Conservation (phyloP, 2,797 vertebrate genomes). For the Austrolebias charrua region DNA sequence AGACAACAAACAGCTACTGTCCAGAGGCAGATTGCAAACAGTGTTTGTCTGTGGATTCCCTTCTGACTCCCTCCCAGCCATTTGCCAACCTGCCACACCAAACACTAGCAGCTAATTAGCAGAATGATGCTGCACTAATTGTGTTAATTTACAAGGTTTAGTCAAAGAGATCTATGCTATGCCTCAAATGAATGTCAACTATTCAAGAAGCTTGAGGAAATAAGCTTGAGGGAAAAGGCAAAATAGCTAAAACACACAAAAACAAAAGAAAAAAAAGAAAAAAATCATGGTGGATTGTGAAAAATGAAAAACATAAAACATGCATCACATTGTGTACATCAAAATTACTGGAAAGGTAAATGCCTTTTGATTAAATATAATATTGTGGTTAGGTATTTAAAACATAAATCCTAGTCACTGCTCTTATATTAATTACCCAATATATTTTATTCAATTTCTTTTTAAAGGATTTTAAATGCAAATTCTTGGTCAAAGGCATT, state of each 20-base stretch:
- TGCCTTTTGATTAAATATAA: too few species aligned
- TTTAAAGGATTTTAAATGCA: neutral
- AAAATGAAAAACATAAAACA: neutral
- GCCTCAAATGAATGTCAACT: constrained; percentile 90
- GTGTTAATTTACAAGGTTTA: constrained; percentile 99
- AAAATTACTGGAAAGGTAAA: neutral
- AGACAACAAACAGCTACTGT: constrained; percentile 58
- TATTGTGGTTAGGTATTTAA: too few species aligned
- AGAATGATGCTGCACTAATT: constrained; percentile 98
- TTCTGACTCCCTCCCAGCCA: constrained; percentile 85
- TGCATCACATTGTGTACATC: neutral
- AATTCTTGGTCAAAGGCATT: neutral
- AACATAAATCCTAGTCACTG: neutral
- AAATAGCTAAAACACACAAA: constrained; percentile 28
- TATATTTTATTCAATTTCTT: too few species aligned
- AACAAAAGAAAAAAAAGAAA: too few species aligned
- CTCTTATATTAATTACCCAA: too few species aligned
- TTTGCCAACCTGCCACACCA: constrained; percentile 88
- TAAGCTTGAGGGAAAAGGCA: constrained; percentile 61
- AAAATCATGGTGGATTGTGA: too few species aligned
- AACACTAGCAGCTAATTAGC: constrained; percentile 95
- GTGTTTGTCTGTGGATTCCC: constrained; percentile 85
- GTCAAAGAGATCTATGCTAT: constrained; percentile 93
- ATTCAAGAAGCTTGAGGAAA: constrained; percentile 76
- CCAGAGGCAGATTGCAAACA: constrained; percentile 68